Evolutionary conservation across 2,797 vertebrate genomes (phyloP).

Genomic region (Microctenopoma steveboyesi): DNA sequence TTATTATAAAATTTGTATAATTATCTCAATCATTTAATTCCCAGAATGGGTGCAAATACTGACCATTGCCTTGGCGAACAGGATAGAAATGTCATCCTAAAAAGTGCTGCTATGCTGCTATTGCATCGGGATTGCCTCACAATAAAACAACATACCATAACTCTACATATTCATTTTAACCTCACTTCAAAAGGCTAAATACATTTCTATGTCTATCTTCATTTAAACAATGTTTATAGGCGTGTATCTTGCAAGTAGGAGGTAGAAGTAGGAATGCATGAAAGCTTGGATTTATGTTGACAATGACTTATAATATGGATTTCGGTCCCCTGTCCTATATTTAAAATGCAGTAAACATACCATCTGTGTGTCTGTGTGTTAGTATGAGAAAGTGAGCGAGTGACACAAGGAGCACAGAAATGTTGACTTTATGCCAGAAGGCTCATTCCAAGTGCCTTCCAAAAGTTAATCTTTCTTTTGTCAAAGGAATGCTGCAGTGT

Average conservation of each 20-base stretch:
- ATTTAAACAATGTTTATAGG: conserved; percentile 32
- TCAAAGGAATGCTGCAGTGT: conserved; percentile 75
- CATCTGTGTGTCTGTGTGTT: conserved; percentile 23
- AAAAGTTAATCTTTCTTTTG: conserved; percentile 79
- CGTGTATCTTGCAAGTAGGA: conserved; percentile 42
- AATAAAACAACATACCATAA: not conserved
- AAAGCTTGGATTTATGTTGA: conserved; percentile 65
- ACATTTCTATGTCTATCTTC: not conserved
- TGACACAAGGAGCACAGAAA: conserved; percentile 68
- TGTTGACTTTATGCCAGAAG: conserved; percentile 72
- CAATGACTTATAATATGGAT: conserved; percentile 65
- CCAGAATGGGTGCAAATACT: no score
- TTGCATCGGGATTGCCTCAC: conserved; percentile 6
- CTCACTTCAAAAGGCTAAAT: conserved; percentile 15
- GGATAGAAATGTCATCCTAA: conserved; percentile 28
- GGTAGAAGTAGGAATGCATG: conserved; percentile 49
- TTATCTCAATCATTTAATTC: no score
- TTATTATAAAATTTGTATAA: no score
- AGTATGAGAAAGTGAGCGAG: conserved; percentile 43
- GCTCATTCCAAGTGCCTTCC: conserved; percentile 65
- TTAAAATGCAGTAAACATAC: conserved; percentile 54
- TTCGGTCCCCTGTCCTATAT: conserved; percentile 61
- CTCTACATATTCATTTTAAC: not conserved
- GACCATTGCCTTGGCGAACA: conserved; percentile 7
- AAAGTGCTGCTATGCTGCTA: conserved; percentile 24